phyloP scores from a whole-genome alignment of 2,888 invertebrate genomes.

The Crioceris asparagi region DNA sequence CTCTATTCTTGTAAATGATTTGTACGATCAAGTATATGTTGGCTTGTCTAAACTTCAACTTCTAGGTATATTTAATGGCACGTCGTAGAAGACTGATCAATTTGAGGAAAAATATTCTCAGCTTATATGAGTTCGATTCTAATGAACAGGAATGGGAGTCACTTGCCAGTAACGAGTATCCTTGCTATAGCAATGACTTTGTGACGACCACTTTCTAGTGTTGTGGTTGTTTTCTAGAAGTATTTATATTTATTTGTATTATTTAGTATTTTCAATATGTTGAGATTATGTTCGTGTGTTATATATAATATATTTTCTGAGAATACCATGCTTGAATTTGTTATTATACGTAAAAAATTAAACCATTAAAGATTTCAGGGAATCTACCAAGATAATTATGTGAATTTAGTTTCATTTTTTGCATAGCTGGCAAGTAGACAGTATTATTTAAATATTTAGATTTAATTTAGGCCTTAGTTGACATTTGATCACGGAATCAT shows the following conservation, averaged over 20 bases:
- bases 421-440: too few relatives aligned
- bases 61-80: slow-evolving; percentile 43
- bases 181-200: slow-evolving; percentile 24
- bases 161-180: slow-evolving; percentile 33
- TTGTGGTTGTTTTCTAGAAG: not conserved
- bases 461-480: too few relatives aligned
- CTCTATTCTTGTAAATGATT: slow-evolving; percentile 32
- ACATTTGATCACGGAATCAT: too few relatives aligned
- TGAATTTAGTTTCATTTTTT: too few relatives aligned
- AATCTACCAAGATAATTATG: too few relatives aligned
- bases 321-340: too few relatives aligned
- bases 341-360: too few relatives aligned
- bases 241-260: not conserved
- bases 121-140: slow-evolving; percentile 58
- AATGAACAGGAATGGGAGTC: slow-evolving; percentile 61
- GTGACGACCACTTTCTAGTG: slow-evolving; percentile 6
- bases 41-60: not conserved
- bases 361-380: too few relatives aligned
- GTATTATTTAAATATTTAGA: too few relatives aligned
- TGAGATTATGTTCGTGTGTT: too few relatives aligned
- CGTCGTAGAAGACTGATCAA: slow-evolving; percentile 45
- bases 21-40: not conserved
- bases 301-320: too few relatives aligned
- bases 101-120: slow-evolving; percentile 52
- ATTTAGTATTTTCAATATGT: too few relatives aligned